A percentile compares a stretch with the other conserved stretches of the same genome.
phyloP scores from a whole-genome alignment of 2,797 vertebrate genomes.

The Gymnothorax javanicus region DNA sequence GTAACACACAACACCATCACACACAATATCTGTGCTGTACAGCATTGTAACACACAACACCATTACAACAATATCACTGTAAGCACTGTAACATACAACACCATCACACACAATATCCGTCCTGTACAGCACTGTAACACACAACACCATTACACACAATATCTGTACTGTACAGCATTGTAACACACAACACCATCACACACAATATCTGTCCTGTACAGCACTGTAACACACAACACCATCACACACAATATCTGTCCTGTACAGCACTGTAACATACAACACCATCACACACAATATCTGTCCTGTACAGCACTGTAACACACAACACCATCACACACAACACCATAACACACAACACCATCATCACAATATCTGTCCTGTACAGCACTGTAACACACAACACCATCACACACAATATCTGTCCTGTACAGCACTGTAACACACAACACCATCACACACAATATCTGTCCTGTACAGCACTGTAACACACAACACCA shows the following conservation, averaged over 20 bases:
- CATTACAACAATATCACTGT: too few relatives aligned
- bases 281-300: too few relatives aligned
- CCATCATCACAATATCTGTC: too few relatives aligned
- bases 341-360: too few relatives aligned
- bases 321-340: too few relatives aligned
- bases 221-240: conserved; percentile 70
- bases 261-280: conserved; percentile 84
- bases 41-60: conserved; percentile 74
- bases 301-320: conserved; percentile 87
- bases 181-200: not conserved
- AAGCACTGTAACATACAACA: conserved; percentile 74
- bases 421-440: conserved; percentile 87
- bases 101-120: too few relatives aligned
- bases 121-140: conserved; percentile 87
- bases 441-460: too few relatives aligned
- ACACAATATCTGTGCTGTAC: conserved; percentile 60
- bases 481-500: conserved; percentile 68
- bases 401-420: too few relatives aligned
- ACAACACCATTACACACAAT: too few relatives aligned
- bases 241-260: conserved; percentile 45
- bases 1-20: conserved; percentile 30
- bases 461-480: conserved; percentile 76
- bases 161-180: conserved; percentile 84
- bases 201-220: conserved; percentile 75
- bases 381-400: conserved; percentile 86